Conservation (phyloP, 2,888 invertebrate genomes). For the Chloromyia formosa region DNA sequence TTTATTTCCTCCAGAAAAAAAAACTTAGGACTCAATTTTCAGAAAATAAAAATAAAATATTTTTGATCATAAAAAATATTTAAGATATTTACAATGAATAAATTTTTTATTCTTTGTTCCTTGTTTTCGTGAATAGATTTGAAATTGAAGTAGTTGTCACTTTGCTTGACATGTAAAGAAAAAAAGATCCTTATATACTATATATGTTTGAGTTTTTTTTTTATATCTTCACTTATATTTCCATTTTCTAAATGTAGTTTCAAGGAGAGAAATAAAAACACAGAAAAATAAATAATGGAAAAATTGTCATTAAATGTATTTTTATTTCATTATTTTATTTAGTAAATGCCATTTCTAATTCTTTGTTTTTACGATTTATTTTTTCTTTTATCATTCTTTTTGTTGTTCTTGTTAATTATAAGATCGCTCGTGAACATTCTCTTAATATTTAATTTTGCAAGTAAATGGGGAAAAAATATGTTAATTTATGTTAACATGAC, state of each 20-base stretch:
- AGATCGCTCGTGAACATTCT: no score
- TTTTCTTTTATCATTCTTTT: no score
- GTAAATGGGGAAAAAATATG: constrained; percentile 6
- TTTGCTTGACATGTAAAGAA: not conserved
- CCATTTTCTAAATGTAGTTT: constrained; percentile 32
- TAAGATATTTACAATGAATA: constrained; percentile 40
- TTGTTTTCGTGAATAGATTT: not conserved
- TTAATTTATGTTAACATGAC: constrained; percentile 24
- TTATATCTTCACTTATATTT: not conserved
- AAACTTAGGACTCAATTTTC: constrained; percentile 2
- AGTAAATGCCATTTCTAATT: constrained; percentile 15
- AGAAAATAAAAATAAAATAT: constrained; percentile 27
- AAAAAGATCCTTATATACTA: constrained; percentile 24
- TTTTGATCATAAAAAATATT: constrained; percentile 35
- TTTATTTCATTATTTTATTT: no score
- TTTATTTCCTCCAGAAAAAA: constrained; percentile 24
- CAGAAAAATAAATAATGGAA: no score
- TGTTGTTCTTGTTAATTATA: no score
- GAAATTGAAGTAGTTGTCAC: not conserved
- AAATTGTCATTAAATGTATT: no score
- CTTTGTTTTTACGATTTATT: no score
- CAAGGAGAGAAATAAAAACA: not conserved
- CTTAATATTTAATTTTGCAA: not conserved
- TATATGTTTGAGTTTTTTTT: constrained; percentile 8
- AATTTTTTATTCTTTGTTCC: constrained; percentile 21